Base-by-base conservation (phyloP, 2,888 invertebrate species). In the Eupithecia exiguata region DNA sequence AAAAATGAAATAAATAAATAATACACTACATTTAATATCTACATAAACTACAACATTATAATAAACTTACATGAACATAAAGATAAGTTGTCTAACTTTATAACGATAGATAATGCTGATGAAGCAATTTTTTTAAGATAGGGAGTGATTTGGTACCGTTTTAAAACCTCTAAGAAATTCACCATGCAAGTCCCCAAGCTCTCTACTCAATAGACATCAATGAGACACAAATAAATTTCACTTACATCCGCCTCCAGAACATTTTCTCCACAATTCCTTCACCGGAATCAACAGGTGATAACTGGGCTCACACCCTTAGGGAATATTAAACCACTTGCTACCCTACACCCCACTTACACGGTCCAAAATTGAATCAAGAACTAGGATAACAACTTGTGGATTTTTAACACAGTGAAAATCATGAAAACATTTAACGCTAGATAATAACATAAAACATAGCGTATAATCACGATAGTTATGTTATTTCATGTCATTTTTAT, bases 251-350 rank as follows among this genome's bases (percentile, higher is more conserved):
- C 74, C 89, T 87, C 92, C 91, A 91, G 85, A 91, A 91, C 94
- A 94, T 94, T 82, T 87, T 91, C 88, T 91, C 86, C 87, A 84
- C 21, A n/a, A 10, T 84, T 88, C 88, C 87, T 89, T 77, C 77
- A 53, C 58, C 5, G 58, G 87, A 89, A 87, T 92, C 94, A 94
- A 94, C 94, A 94, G 94, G 94, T 94, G 93, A 88, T 88, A 86
- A 85, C 86, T 86, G 87, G 88, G 88, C 89, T 88, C 88, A 89
- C 89, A 91, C 90, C 89, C 90, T 84, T 78, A 79, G 79, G 69
- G 70, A 12, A 77, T 79, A 81, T 81, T 85, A 86, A 87, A 83
- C 88, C 86, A 92, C 84, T 89, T 86, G 82, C 86, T 86, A 86
- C 92, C 68, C 89, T 88, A 92, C 84, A 82, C 82, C 86, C 75